phyloP scores from a whole-genome alignment of 1,140 invertebrate genomes.

The Zeugodacus cucurbitae region DNA sequence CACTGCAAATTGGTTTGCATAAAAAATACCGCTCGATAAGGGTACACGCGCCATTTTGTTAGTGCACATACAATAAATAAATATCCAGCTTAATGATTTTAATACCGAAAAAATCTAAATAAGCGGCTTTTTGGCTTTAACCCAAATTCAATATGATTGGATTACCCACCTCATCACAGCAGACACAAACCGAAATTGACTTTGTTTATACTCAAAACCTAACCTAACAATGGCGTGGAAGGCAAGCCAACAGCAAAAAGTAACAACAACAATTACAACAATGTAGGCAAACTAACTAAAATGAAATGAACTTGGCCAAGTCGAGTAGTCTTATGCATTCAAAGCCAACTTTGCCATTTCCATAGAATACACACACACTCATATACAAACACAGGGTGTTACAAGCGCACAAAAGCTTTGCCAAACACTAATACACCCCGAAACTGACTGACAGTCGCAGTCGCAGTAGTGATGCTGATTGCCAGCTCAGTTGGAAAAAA shows the following conservation, averaged over 20 bases:
- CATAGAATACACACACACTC: neutral
- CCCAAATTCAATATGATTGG: slow-evolving; percentile 8
- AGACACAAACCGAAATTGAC: neutral
- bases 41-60: neutral
- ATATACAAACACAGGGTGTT: neutral
- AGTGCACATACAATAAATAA: neutral
- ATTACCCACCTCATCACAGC: slow-evolving; percentile 16
- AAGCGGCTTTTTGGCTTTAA: neutral
- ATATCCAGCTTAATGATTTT: neutral
- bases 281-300: neutral
- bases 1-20: neutral
- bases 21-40: neutral
- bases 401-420: neutral
- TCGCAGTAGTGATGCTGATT: slow-evolving; percentile 1
- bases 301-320: neutral
- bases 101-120: neutral
- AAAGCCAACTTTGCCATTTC: neutral
- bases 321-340: neutral
- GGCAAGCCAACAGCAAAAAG: neutral
- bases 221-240: neutral
- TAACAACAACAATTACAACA: neutral
- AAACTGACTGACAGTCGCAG: slow-evolving; percentile 19
- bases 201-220: neutral
- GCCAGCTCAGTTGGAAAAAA: slow-evolving; percentile 10
- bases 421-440: neutral